These are phyloP conservation scores for Rhimphoctona megacephalus DNA, from an alignment of 2,888 invertebrate species.

Conservation along the genomic window DNA sequence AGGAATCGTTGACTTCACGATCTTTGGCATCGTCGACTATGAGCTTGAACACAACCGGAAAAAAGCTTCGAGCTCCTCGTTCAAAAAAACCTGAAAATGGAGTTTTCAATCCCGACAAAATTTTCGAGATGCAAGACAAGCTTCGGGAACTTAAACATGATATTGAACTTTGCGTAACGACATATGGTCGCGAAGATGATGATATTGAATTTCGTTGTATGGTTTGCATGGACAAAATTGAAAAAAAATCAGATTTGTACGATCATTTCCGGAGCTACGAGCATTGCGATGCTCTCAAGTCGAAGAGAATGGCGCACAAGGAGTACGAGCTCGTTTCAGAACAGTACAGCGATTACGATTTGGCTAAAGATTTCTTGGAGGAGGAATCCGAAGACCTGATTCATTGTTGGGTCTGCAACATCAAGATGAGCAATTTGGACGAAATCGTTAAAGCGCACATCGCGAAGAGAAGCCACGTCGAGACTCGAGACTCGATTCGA, in stretches of 20 bases:
- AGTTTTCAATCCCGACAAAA: neutral
- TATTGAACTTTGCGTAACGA: conserved; percentile 8
- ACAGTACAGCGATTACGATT: conserved; percentile 73
- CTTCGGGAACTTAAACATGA: conserved; percentile 35
- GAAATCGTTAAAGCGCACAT: neutral
- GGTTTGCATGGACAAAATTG: conserved; percentile 72
- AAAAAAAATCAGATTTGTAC: conserved; percentile 65
- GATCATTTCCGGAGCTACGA: conserved; percentile 73
- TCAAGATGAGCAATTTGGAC: conserved; percentile 47
- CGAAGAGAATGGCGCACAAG: conserved; percentile 65
- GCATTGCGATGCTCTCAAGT: conserved; percentile 70
- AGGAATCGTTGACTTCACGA: neutral
- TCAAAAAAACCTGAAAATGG: neutral
- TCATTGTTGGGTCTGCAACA: conserved; percentile 72
- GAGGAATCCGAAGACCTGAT: conserved; percentile 67
- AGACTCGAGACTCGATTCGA: neutral
- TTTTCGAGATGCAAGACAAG: conserved; percentile 20
- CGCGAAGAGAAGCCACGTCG: neutral
- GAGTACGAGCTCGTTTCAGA: conserved; percentile 64
- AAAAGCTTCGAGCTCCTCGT: conserved; percentile 14
- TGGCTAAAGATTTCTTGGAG: conserved; percentile 72
- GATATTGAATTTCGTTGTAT: conserved; percentile 68
- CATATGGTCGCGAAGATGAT: neutral
- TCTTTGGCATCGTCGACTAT: conserved; percentile 11
- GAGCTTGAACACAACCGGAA: conserved; percentile 9